These are phyloP conservation scores for Anarrhichthys ocellatus DNA, from an alignment of 2,113 vertebrate genomes.

Conservation along the genomic window DNA sequence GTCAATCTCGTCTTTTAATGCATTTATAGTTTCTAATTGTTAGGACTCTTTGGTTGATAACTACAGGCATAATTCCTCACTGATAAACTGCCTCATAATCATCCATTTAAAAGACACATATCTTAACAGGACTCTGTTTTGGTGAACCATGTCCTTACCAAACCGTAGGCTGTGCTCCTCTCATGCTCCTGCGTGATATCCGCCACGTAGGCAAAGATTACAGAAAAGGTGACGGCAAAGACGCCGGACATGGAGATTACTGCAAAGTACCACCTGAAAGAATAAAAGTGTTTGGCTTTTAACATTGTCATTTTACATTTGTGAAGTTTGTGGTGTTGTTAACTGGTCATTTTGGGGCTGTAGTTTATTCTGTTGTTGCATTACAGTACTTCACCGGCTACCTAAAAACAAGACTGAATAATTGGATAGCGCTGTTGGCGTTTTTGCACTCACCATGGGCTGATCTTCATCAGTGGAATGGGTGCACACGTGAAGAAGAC, in stretches of 20 bases:
- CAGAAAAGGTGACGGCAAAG: constrained; percentile 93
- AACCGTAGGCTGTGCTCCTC: constrained; percentile 91
- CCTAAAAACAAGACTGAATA: neutral
- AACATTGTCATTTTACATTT: neutral
- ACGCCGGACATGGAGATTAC: constrained; percentile 95
- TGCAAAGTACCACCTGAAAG: constrained; percentile 93
- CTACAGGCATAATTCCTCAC: neutral
- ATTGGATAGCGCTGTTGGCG: neutral
- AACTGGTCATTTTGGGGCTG: neutral
- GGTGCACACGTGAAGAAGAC: constrained; percentile 98
- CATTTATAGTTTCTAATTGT: neutral
- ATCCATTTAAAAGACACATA: neutral
- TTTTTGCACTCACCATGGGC: constrained; percentile 88
- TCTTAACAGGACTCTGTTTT: neutral
- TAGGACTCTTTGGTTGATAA: neutral
- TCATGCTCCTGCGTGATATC: constrained; percentile 95
- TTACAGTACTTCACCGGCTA: neutral
- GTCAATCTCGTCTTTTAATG: neutral
- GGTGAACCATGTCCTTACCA: constrained; percentile 82
- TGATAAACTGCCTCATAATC: neutral
- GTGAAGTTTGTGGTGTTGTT: neutral
- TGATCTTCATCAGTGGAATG: constrained; percentile 97
- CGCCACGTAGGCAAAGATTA: constrained; percentile 92
- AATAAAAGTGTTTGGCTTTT: neutral
- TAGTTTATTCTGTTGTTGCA: neutral